These are phyloP conservation scores for Leptodirus hochenwartii DNA, from an alignment of 2,888 invertebrate genomes.

Conservation along the genomic window DNA sequence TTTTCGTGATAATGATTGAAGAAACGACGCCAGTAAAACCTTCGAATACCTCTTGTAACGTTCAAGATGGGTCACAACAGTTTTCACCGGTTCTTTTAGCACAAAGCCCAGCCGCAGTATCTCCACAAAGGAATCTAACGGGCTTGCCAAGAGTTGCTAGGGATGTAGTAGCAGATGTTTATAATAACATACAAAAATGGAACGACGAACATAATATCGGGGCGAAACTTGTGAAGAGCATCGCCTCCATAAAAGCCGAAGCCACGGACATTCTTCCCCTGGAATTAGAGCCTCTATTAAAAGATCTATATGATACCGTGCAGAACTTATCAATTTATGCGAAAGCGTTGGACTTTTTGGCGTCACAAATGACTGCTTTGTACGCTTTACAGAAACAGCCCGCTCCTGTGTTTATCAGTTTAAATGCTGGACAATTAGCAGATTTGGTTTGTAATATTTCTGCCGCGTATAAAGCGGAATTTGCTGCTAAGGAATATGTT, in stretches of 20 bases:
- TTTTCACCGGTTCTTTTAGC: slow-evolving; percentile 21
- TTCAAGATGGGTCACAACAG: slow-evolving; percentile 1
- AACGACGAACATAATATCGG: slow-evolving; percentile 30
- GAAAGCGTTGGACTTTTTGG: slow-evolving; percentile 17
- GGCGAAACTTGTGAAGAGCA: slow-evolving; percentile 24
- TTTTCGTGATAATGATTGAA: too few species aligned
- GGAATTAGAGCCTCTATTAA: slow-evolving; percentile 15
- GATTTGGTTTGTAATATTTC: slow-evolving; percentile 17
- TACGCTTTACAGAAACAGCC: slow-evolving; percentile 19
- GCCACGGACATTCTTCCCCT: slow-evolving; percentile 15
- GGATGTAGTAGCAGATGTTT: slow-evolving; percentile 36
- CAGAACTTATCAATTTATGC: slow-evolving; percentile 15
- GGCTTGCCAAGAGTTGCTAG: slow-evolving; percentile 34
- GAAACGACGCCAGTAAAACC: too few species aligned
- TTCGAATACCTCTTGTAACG: too few species aligned
- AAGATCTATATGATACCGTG: slow-evolving; percentile 17
- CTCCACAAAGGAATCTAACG: slow-evolving; percentile 32
- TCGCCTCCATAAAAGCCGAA: slow-evolving; percentile 21
- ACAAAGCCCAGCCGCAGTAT: slow-evolving; percentile 22
- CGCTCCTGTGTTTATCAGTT: slow-evolving; percentile 22
- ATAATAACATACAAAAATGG: slow-evolving; percentile 33
- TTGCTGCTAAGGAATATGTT: slow-evolving; percentile 23
- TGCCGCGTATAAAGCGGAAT: slow-evolving; percentile 26
- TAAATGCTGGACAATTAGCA: slow-evolving; percentile 17
- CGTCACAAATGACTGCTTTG: slow-evolving; percentile 21